These are phyloP conservation scores for Leptobrachium leishanense DNA, from an alignment of 2,113 vertebrate species.

Conservation along the genomic window DNA sequence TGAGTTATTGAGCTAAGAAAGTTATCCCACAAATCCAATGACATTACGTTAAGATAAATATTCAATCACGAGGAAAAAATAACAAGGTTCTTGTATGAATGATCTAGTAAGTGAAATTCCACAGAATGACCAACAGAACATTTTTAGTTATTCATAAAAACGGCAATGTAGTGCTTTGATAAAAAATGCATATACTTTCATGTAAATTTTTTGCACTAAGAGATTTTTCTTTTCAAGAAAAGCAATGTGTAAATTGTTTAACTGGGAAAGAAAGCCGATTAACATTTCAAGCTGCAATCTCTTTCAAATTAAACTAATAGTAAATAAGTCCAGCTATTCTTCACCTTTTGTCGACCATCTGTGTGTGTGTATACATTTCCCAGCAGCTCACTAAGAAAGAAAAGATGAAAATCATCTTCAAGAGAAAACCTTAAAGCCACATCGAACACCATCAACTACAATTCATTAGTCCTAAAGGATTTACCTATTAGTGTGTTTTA, in stretches of 20 bases:
- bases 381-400: conserved; percentile 68
- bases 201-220: conserved; percentile 57
- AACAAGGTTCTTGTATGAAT: no score
- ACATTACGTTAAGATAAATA: no score
- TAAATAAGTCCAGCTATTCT: conserved; percentile 61
- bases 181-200: no score
- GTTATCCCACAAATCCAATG: no score
- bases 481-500: conserved; percentile 71
- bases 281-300: conserved; percentile 73
- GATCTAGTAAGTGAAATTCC: no score
- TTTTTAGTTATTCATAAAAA: no score
- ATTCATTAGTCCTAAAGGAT: conserved; percentile 82
- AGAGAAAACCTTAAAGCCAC: conserved; percentile 68
- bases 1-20: no score
- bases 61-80: no score
- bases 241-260: conserved; percentile 64
- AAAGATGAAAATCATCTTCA: conserved; percentile 65
- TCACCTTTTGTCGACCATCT: conserved; percentile 88
- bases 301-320: conserved; percentile 67
- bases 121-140: no score
- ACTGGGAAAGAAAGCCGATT: conserved; percentile 72
- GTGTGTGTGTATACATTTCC: conserved; percentile 63
- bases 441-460: conserved; percentile 78
- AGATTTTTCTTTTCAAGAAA: conserved; percentile 61
- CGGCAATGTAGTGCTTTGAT: no score